A percentile compares a stretch with the other conserved stretches of the same genome.
These are phyloP conservation scores for Oxystoma pomonae DNA, from an alignment of 2,888 invertebrate genomes.

Conservation along the genomic window DNA sequence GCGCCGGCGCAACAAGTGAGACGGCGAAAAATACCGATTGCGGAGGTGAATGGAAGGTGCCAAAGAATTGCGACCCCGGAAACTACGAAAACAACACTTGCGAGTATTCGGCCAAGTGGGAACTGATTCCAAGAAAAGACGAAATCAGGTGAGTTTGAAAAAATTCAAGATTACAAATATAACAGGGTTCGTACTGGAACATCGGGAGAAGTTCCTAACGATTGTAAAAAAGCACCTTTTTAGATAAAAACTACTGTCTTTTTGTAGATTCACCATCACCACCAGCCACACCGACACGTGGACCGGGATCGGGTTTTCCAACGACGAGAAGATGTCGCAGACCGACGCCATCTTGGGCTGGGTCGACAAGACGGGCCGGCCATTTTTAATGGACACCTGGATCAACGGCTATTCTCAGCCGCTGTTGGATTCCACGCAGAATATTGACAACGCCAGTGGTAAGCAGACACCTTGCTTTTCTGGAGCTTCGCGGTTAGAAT, in stretches of 20 bases:
- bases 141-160: constrained; percentile 56
- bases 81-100: constrained; percentile 64
- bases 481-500: no score
- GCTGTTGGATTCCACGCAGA: constrained; percentile 67
- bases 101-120: constrained; percentile 79
- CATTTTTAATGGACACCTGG: constrained; percentile 88
- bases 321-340: constrained; percentile 81
- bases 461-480: not conserved
- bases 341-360: constrained; percentile 87
- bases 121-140: constrained; percentile 66
- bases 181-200: no score
- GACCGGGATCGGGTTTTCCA: constrained; percentile 89
- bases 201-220: no score
- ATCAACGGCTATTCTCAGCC: constrained; percentile 75
- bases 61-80: constrained; percentile 61
- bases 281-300: constrained; percentile 75
- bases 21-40: constrained; percentile 55
- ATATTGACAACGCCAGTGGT: constrained; percentile 66
- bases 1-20: constrained; percentile 28
- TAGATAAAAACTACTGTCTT: not conserved
- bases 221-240: not conserved
- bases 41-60: constrained; percentile 75
- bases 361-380: constrained; percentile 75
- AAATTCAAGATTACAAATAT: no score
- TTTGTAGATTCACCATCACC: constrained; percentile 63